Evolutionary conservation across 37 sponge, comb jelly and placozoan genomes (phyloP).

Genomic region (Mnemiopsis leidyi): DNA sequence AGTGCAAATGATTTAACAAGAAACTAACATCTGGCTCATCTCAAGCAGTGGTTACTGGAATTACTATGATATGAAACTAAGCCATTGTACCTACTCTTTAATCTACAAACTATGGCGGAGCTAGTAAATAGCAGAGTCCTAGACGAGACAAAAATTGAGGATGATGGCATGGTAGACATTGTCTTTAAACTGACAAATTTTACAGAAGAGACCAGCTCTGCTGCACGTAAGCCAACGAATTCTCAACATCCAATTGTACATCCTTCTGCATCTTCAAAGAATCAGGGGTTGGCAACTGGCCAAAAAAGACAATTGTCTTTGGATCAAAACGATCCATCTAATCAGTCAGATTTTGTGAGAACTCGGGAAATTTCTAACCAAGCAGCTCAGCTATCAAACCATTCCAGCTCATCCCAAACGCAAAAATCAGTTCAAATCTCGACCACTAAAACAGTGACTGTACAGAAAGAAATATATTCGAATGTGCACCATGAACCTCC

Average conservation of each 20-base stretch:
- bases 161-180: slow-evolving; percentile 23
- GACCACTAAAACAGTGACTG: background rate
- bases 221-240: background rate
- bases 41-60: background rate
- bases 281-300: background rate
- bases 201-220: background rate
- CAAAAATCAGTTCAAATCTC: slow-evolving; percentile 29
- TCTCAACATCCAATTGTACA: background rate
- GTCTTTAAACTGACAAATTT: background rate
- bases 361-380: background rate
- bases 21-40: background rate
- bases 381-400: background rate
- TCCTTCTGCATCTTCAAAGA: background rate
- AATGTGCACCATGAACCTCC: background rate
- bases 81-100: background rate
- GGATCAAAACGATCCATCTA: background rate
- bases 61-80: background rate
- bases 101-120: background rate
- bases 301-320: slow-evolving; percentile 7
- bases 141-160: slow-evolving; percentile 41
- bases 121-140: slow-evolving; percentile 3
- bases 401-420: background rate
- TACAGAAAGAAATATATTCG: background rate
- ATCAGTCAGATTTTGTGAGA: background rate
- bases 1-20: background rate